These are phyloP conservation scores for Elachura formosa DNA, from an alignment of 2,113 vertebrate genomes.

Conservation along the genomic window DNA sequence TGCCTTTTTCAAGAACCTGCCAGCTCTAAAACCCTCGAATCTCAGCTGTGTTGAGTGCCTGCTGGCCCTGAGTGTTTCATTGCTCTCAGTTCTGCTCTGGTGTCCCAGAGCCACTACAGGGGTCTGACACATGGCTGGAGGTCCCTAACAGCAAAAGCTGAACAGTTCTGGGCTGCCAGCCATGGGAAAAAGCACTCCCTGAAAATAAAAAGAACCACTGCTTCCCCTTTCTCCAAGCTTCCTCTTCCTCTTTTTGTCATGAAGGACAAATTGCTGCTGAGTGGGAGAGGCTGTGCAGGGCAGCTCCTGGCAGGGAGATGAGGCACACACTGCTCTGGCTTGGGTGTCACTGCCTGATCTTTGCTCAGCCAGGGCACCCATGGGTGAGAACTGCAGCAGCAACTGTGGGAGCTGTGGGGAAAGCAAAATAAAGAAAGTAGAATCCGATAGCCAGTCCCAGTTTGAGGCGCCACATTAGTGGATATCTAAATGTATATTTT, in stretches of 20 bases:
- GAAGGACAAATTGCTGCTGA: not conserved
- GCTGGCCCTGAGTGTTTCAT: not conserved
- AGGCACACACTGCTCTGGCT: not conserved
- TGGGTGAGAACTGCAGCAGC: not conserved
- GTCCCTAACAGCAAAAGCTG: not conserved
- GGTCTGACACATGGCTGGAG: not conserved
- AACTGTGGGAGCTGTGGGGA: not conserved
- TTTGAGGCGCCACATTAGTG: not conserved
- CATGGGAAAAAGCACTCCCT: not conserved
- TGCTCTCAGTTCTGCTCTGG: not conserved
- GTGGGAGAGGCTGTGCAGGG: fast-evolving
- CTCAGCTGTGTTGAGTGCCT: not conserved
- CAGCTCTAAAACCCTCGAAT: not conserved
- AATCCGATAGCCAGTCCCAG: not conserved
- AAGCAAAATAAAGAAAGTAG: too few species aligned
- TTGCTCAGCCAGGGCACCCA: not conserved
- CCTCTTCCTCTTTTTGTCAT: not conserved
- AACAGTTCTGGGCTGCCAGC: not conserved
- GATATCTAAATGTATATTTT: fast-evolving
- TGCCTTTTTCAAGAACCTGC: not conserved
- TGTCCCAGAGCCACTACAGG: not conserved
- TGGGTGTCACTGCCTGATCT: not conserved
- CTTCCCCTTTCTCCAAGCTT: not conserved
- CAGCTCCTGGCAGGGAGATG: fast-evolving
- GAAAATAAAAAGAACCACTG: not conserved